Evolutionary conservation across 2,113 vertebrate genomes (phyloP), one percentile per base, ranked within the genome.

Genomic region (Upupa epops): DNA sequence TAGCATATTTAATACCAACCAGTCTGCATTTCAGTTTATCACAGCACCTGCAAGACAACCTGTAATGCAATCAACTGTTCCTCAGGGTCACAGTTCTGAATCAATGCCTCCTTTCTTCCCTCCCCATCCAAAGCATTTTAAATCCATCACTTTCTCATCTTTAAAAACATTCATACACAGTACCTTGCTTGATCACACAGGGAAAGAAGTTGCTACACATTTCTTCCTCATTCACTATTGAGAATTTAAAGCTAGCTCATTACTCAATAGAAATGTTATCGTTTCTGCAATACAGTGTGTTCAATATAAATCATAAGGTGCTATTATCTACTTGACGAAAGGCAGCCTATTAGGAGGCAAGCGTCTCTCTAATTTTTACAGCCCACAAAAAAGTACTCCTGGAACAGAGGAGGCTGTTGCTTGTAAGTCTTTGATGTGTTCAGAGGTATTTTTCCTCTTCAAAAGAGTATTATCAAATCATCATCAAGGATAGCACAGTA

Each of bases 281-380:
- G 89, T 37, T 72, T 17, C 45, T 66, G 29, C 17, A 82, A 79
- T 42, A 59, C 85, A 51, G 78, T 6, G 8, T 4, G 17, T 55
- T 58, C 49, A 75, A 13, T 60, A 75, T 61, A 29, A 82, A 76
- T 52, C 89, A 72, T 52, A 42, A 73, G 54, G 36, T 22, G 6
- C 29, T 89, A 55, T 84, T 65, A 83, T 32, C 66, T 74, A 36
- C n/a, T 40, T 58, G 63, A 94, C 75, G 70, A 84, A 95, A 86
- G 77, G 36, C 74, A 51, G 59, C 36, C 29, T 76, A 32, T 79
- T 69, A 17, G 58, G 37, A 90, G 1, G 1, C 3, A 2, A 72
- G 65, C 45, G 63, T 36, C 45, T 42, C 68, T 92, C 26, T 77
- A 72, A 91, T 84, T 84, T 65, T 42, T 52, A 65, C 5, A 6